Evolutionary conservation across 37 sponge, comb jelly and placozoan species (phyloP), one percentile per base, ranked within the genome.

Genomic region (Spongilla lacustris): DNA sequence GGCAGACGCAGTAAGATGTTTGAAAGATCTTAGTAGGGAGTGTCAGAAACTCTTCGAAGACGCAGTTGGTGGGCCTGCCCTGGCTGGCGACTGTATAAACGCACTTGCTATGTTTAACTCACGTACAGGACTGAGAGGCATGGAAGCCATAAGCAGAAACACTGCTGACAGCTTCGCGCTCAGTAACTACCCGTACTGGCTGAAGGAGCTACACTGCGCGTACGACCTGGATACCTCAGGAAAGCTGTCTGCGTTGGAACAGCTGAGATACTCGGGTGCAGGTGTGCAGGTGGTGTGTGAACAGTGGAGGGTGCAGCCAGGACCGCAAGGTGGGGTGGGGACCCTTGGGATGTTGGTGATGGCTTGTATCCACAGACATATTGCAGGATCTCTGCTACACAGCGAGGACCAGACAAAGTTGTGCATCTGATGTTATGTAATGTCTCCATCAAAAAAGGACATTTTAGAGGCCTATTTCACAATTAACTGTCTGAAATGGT

Each of bases 111-210:
- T 41, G 41, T 9, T n/a, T 32, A 12, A 72, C 11, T 32, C 31
- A 33, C 31, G 73, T 32, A 24, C 67, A 83, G 71, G 5, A 23
- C 41, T 33, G 24, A 14, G 76, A 66, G 85, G 90, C 6, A 29
- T 89, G 9, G 90, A 90, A 27, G 69, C 67, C 35, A 25, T 36
- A 22, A 71, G 50, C 19, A 22, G 25, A 8, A 70, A 83, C 19
- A 85, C 83, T 35, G 73, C 75, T 30, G 73, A 68, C 50, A 36
- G 69, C 26, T 86, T 86, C 74, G 86, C 91, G 34, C 49, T 71
- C 8, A 72, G 50, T 31, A 83, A 82, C 10, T 35, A 50, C 14
- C 10, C 70, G 4, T 28, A 29, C n/a, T 91, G 91, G 91, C 36
- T 91, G 76, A 81, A 66, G 27, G 46, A 78, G n/a, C 73, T 84